Evolutionary conservation across 2,113 vertebrate genomes (phyloP).

Genomic region (Bubo blakistoni): DNA sequence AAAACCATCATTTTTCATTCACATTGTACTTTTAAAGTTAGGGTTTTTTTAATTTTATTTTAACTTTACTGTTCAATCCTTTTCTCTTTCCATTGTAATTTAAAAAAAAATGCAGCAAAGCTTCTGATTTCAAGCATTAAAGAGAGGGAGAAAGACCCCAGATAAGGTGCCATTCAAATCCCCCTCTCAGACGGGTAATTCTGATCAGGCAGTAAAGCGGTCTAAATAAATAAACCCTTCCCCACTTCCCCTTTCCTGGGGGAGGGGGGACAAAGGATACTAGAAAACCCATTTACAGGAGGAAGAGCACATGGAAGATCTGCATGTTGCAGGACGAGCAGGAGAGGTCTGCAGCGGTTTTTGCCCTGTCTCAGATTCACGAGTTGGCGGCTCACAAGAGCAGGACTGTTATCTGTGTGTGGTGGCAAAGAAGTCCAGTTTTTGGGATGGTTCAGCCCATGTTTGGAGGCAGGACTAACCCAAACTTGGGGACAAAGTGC

Average conservation of each 20-base stretch:
- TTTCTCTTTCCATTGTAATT: conserved; percentile 66
- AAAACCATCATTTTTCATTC: conserved; percentile 69
- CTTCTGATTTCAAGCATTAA: conserved; percentile 60
- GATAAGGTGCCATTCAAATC: conserved; percentile 67
- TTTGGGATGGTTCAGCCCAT: neutral
- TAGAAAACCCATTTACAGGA: conserved; percentile 38
- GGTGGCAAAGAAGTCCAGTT: neutral
- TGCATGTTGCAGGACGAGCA: neutral
- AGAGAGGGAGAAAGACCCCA: conserved; percentile 30
- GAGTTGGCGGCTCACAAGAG: neutral
- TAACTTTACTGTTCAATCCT: conserved; percentile 44
- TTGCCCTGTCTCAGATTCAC: neutral
- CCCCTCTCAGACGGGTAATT: conserved; percentile 36
- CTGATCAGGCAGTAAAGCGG: conserved; percentile 40
- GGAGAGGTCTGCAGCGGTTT: neutral
- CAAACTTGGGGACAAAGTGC: neutral
- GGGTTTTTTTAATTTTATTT: conserved; percentile 48
- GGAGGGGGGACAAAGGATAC: neutral
- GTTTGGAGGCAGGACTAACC: neutral
- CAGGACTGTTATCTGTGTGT: neutral
- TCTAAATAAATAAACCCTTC: conserved; percentile 53
- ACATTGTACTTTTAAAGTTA: conserved; percentile 69
- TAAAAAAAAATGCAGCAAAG: conserved; percentile 43
- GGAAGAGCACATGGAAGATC: neutral
- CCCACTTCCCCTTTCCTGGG: neutral